A percentile compares a stretch with the other conserved stretches of the same genome.
These are phyloP conservation scores for Lithophane ornitopus DNA, from an alignment of 2,888 invertebrate genomes.

Conservation along the genomic window DNA sequence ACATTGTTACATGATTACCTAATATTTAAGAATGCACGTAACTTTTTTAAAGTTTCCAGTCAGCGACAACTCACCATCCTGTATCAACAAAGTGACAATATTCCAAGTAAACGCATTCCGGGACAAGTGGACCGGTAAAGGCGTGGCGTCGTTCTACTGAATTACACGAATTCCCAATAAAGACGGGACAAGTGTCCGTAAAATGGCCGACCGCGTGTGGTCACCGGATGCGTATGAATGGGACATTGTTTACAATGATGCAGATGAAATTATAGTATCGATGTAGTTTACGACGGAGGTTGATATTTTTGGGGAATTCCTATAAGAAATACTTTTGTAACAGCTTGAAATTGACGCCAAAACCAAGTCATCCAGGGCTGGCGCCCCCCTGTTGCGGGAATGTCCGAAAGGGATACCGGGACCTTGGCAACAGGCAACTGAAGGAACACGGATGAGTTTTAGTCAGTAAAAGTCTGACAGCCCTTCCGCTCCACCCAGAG, in stretches of 20 bases:
- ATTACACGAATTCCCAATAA: slow-evolving; percentile 83
- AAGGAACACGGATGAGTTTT: too few species aligned
- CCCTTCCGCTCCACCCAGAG: too few species aligned
- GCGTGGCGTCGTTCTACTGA: slow-evolving; percentile 77
- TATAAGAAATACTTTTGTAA: not conserved
- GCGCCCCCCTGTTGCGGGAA: too few species aligned
- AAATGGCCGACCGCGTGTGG: slow-evolving; percentile 80
- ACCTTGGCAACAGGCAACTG: too few species aligned
- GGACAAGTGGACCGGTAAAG: slow-evolving; percentile 70
- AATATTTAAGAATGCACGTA: too few species aligned
- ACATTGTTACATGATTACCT: too few species aligned
- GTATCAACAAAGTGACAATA: slow-evolving; percentile 73
- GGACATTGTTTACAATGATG: slow-evolving; percentile 66
- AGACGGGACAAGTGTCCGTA: slow-evolving; percentile 77
- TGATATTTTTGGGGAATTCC: slow-evolving; percentile 17
- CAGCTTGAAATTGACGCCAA: not conserved
- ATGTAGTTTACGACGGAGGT: slow-evolving; percentile 24
- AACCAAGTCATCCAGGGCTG: not conserved
- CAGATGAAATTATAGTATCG: slow-evolving; percentile 51
- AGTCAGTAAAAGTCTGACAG: too few species aligned
- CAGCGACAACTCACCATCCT: slow-evolving; percentile 31
- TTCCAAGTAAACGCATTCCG: slow-evolving; percentile 80
- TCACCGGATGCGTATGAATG: slow-evolving; percentile 78
- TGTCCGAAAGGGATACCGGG: too few species aligned
- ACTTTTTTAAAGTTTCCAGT: not conserved